phyloP scores from a whole-genome alignment of 2,888 invertebrate species.

The Cyclophora albipunctata region DNA sequence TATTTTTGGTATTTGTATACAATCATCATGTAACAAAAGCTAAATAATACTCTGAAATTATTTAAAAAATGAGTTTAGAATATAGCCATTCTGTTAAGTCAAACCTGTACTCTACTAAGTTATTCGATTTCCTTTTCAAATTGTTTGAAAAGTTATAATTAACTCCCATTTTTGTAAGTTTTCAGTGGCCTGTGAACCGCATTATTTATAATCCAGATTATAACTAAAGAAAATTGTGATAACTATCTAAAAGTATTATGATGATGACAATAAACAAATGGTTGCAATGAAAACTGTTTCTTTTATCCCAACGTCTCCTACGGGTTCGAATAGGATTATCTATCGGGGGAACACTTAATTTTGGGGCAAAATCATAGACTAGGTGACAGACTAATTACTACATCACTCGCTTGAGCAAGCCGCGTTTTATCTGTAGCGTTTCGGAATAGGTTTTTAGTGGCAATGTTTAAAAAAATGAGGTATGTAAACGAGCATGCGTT shows the following conservation, averaged over 20 bases:
- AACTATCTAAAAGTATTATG: constrained; percentile 21
- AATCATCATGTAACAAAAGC: no score
- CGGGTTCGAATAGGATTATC: constrained; percentile 8
- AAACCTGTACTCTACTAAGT: no score
- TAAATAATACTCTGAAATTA: no score
- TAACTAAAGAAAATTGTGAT: constrained; percentile 47
- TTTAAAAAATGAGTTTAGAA: no score
- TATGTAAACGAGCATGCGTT: constrained; percentile 24
- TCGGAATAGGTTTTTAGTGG: constrained; percentile 9
- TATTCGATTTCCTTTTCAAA: constrained; percentile 14
- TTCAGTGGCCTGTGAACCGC: constrained; percentile 50
- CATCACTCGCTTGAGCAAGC: no score
- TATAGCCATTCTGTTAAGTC: no score
- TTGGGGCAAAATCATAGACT: background rate
- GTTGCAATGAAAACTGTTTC: constrained; percentile 65
- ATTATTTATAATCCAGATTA: constrained; percentile 32
- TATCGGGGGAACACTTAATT: constrained; percentile 1
- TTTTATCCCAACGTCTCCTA: constrained; percentile 62
- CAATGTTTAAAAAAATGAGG: constrained; percentile 20
- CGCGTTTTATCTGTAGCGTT: background rate
- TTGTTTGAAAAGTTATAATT: constrained; percentile 35
- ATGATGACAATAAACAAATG: constrained; percentile 51
- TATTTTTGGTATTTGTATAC: no score
- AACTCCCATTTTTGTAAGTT: constrained; percentile 29
- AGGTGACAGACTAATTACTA: no score